These are phyloP conservation scores for Falco columbarius DNA, from an alignment of 2,797 vertebrate genomes.

Conservation along the genomic window DNA sequence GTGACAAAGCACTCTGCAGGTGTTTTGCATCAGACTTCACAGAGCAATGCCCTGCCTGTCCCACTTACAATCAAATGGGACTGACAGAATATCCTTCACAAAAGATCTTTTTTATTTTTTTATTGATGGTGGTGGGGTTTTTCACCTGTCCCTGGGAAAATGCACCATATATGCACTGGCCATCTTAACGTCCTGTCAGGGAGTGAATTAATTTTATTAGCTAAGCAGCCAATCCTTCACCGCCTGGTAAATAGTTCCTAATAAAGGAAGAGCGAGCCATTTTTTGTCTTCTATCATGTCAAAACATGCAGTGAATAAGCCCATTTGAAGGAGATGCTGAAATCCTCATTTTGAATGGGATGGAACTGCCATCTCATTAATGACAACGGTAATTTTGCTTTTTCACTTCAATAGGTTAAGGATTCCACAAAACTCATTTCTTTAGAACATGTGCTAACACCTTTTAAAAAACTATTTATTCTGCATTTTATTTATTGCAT, in stretches of 20 bases:
- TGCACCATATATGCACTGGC: too few species aligned
- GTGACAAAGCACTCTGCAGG: constrained; percentile 10
- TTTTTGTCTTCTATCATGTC: neutral
- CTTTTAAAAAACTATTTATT: neutral
- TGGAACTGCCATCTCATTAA: neutral
- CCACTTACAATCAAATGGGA: neutral
- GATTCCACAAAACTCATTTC: neutral
- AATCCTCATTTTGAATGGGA: neutral
- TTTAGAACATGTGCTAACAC: neutral
- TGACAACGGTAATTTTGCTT: neutral
- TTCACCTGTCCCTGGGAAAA: neutral
- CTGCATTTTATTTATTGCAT: neutral
- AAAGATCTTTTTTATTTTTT: neutral
- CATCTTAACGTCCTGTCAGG: neutral
- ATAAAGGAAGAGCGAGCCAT: neutral
- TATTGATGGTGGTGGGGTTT: too few species aligned
- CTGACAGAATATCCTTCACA: neutral
- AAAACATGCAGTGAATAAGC: neutral
- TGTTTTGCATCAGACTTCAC: constrained; percentile 15
- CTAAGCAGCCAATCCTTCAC: neutral
- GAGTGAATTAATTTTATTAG: neutral
- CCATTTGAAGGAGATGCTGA: neutral
- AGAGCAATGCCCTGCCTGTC: neutral
- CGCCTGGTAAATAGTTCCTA: neutral
- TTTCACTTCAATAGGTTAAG: neutral